Evolutionary conservation across 2,888 invertebrate species (phyloP), one percentile per base, ranked within the genome.

Genomic region (Sphinx pinastri): DNA sequence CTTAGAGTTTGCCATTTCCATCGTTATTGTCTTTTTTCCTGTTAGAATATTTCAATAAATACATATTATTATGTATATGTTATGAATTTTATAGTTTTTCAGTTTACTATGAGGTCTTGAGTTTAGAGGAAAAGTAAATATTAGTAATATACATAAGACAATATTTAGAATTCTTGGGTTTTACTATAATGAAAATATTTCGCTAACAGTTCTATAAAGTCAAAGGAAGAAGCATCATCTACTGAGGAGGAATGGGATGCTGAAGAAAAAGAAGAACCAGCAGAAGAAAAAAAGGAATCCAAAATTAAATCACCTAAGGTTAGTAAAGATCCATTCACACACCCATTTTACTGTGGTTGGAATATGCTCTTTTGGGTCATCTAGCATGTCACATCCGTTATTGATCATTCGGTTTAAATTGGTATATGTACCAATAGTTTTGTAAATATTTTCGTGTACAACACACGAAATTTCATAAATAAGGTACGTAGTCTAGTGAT

Each of bases 241-340:
- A 93, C 93, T 54, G 94, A 94, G 78, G 94, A 94, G 76, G 94
- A 93, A 73, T 94, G 94, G 94, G 94, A 93, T 79, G 89, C 87
- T 19, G 93, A 93, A 79, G 93, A 94, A 13, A 92, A 93, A 72
- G 93, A 91, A 67, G 92, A 92, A 74, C 80, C 79, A 47, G 78
- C 85, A 66, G 94, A 93, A 77, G 93, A 93, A 71, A 91, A 88
- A 69, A 91, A 92, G 69, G 93, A 93, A 74, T 52, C 79, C 2
- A 92, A 91, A 77, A 82, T 80, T 54, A 93, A 92, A 76, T 92
- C 92, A 10, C 92, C 92, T 0, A 91, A 92, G 89, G 93, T 93
- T 73, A 73, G 78, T 72, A 59, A 38, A 5, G 7, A 38, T 5
- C 4, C 4, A 38, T 38, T 5, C 38, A 5, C 38, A 7, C 38